Evolutionary conservation across 1,140 invertebrate genomes (phyloP), one percentile per base, ranked within the genome.

Genomic region (Tenebrio molitor): DNA sequence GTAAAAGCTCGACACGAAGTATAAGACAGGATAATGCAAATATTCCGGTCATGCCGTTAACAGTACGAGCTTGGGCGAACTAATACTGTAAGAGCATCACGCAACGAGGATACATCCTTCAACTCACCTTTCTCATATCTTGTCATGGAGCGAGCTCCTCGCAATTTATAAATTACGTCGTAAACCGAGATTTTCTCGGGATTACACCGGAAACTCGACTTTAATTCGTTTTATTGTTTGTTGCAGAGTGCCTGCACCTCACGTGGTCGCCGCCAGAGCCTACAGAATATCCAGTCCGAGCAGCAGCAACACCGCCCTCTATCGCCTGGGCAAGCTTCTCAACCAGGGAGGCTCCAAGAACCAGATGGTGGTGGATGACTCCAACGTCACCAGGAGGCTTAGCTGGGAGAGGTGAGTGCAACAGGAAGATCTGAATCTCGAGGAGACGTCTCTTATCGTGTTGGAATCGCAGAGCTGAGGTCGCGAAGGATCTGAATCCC

Each of bases 371-470:
- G 81, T 84, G 4, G 81, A 84, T 39, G 85, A 86, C 66, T 86
- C 75, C 5, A 81, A 88, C 71, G 85, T 87, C 21, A 88, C 88
- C 14, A 84, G 92, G 70, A 85, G 92, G 72, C 87, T 93, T 58
- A 92, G 91, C 77, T 93, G 92, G 92, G 92, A 94, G 82, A 89
- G 90, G 92, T 93, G 84, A 82, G 83, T 78, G 33, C 42, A n/a
- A 41, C 7, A 41, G 12, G 2, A n/a, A 41, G 12, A 41, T 41
- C 12, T 41, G 36, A 41, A n/a, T 41, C 12, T n/a, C n/a, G n/a
- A n/a, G n/a, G n/a, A n/a, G n/a, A n/a, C n/a, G n/a, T n/a, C n/a
- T n/a, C n/a, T n/a, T n/a, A n/a, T n/a, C n/a, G n/a, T n/a, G n/a
- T n/a, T n/a, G n/a, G n/a, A n/a, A n/a, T n/a, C n/a, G n/a, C n/a